Conservation (phyloP, 2,888 invertebrate species). For the Crossocerus cetratus region DNA sequence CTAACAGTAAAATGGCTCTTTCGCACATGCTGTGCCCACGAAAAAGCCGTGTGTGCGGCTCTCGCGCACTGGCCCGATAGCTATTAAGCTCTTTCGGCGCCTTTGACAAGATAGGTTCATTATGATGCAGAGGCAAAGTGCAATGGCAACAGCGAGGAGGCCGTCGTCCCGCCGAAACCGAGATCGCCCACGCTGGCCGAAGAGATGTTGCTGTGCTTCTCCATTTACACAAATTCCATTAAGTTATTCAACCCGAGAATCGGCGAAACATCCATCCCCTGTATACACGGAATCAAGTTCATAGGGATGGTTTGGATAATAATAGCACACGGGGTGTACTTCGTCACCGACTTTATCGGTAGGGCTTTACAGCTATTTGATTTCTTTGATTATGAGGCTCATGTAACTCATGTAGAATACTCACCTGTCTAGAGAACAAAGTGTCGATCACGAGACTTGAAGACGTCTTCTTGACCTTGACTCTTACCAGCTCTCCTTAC, state of each 20-base stretch:
- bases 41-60: no score
- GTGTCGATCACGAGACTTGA: slow-evolving; percentile 69
- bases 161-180: slow-evolving; percentile 37
- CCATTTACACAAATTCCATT: slow-evolving; percentile 77
- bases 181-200: slow-evolving; percentile 43
- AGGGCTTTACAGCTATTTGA: no score
- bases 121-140: slow-evolving; percentile 40
- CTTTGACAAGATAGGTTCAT: no score
- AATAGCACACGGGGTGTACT: slow-evolving; percentile 78
- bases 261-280: slow-evolving; percentile 69
- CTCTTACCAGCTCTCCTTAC: slow-evolving; percentile 76
- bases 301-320: slow-evolving; percentile 81
- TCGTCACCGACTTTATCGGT: slow-evolving; percentile 73
- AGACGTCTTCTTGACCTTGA: slow-evolving; percentile 72
- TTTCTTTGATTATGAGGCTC: no score
- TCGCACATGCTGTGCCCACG: no score
- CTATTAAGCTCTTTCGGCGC: no score
- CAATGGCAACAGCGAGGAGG: slow-evolving; percentile 48
- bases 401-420: no score
- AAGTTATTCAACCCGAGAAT: slow-evolving; percentile 74
- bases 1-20: no score
- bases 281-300: slow-evolving; percentile 79
- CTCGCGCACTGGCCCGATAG: no score
- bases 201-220: slow-evolving; percentile 77
- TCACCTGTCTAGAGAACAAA: slow-evolving; percentile 69